Percentiles rank a stretch among this genome's conserved stretches.
phyloP scores from a whole-genome alignment of 2,888 invertebrate genomes.

The Ptilodon capucinus region DNA sequence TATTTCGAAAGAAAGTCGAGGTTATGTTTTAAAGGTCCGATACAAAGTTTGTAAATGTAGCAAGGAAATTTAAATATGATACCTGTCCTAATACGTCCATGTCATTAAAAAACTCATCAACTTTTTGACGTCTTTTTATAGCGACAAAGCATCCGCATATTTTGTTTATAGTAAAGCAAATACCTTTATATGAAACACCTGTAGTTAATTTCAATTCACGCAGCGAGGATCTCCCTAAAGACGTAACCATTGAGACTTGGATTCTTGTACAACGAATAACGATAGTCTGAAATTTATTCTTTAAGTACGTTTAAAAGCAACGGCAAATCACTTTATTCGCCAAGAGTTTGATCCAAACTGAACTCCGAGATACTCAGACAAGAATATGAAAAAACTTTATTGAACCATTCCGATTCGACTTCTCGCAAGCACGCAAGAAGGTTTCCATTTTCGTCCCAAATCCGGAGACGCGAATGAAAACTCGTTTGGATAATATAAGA shows the following conservation, averaged over 20 bases:
- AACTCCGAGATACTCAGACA: conserved; percentile 32
- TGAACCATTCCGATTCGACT: conserved; percentile 47
- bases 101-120: too few relatives aligned
- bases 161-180: too few relatives aligned
- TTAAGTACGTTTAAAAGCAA: conserved; percentile 11
- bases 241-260: conserved; percentile 21
- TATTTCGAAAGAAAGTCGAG: neutral
- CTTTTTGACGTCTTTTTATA: too few relatives aligned
- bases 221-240: conserved; percentile 20
- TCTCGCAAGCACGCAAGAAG: conserved; percentile 44
- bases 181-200: too few relatives aligned
- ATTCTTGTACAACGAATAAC: too few relatives aligned
- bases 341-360: conserved; percentile 28
- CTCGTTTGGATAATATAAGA: conserved; percentile 72
- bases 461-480: conserved; percentile 52
- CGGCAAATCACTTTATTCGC: conserved; percentile 18
- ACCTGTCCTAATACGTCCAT: too few relatives aligned
- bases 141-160: too few relatives aligned
- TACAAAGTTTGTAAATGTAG: neutral
- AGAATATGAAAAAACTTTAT: conserved; percentile 44
- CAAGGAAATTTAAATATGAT: neutral
- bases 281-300: conserved; percentile 30
- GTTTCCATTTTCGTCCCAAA: conserved; percentile 47
- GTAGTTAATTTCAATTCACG: conserved; percentile 18
- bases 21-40: conserved; percentile 1